phyloP scores from a whole-genome alignment of 2,113 vertebrate genomes.

The Aspiorhynchus laticeps region DNA sequence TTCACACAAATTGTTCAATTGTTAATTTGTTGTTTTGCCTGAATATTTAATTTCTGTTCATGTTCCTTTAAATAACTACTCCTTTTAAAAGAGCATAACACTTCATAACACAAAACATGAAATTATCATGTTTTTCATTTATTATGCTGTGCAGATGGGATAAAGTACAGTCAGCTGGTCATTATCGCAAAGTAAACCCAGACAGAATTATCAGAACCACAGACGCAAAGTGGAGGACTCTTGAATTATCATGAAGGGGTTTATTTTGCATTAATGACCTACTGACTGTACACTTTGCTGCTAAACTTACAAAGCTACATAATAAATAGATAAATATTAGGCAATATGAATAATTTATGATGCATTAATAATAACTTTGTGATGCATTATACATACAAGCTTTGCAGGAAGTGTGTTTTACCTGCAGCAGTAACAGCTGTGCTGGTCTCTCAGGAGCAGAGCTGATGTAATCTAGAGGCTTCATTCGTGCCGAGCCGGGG shows the following conservation, averaged over 20 bases:
- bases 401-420: slow-evolving; percentile 57
- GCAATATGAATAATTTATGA: background rate
- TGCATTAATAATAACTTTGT: background rate
- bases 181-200: background rate
- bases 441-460: slow-evolving; percentile 93
- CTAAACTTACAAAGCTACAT: background rate
- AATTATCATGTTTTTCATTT: background rate
- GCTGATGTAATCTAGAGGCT: slow-evolving; percentile 88
- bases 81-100: background rate
- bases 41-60: background rate
- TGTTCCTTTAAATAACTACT: background rate
- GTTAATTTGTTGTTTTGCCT: background rate
- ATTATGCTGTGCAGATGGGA: background rate
- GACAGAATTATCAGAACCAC: background rate
- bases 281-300: background rate
- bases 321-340: background rate
- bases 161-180: background rate
- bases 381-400: background rate
- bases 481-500: slow-evolving; percentile 75
- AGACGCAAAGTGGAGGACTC: background rate
- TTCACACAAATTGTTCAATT: background rate
- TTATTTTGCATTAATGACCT: background rate
- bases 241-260: background rate
- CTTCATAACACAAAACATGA: background rate
- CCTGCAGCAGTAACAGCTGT: slow-evolving; percentile 94